These are phyloP conservation scores for Syngnathoides biaculeatus DNA, from an alignment of 2,113 vertebrate species.

Conservation along the genomic window DNA sequence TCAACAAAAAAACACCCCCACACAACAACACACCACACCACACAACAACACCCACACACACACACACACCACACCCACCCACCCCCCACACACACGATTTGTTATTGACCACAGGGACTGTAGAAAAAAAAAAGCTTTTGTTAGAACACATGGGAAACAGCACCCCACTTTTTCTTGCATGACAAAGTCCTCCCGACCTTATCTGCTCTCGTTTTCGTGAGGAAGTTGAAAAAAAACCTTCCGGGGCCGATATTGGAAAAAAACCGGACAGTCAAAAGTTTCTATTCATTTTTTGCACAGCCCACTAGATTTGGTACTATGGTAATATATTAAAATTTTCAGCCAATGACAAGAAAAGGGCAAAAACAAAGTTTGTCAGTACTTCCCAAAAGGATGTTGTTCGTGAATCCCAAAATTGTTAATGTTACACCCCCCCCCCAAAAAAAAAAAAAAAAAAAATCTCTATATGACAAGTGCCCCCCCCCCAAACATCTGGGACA, in stretches of 20 bases:
- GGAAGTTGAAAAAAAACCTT: conserved; percentile 35
- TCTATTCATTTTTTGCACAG: conserved; percentile 80
- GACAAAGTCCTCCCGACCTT: conserved; percentile 21
- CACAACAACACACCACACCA: no score
- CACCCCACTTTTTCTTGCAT: conserved; percentile 36
- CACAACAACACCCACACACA: no score
- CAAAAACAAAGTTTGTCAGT: no score
- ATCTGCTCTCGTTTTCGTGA: conserved; percentile 33
- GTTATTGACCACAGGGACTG: conserved; percentile 70
- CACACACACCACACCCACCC: no score
- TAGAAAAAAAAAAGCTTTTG: conserved; percentile 31
- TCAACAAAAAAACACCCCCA: no score
- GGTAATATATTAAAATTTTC: conserved; percentile 70
- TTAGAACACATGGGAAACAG: conserved; percentile 48
- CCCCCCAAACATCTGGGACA: conserved; percentile 65
- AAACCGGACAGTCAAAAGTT: conserved; percentile 82
- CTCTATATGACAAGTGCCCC: conserved; percentile 60
- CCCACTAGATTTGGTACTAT: conserved; percentile 75
- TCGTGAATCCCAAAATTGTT: conserved; percentile 54
- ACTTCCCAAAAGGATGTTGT: no score
- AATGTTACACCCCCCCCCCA: conserved; percentile 58
- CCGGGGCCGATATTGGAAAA: conserved; percentile 27
- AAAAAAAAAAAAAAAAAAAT: no score
- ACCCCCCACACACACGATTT: conserved; percentile 58
- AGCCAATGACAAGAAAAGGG: conserved; percentile 57